Evolutionary conservation across 53 echinoderm and acorn worm genomes (phyloP).

Genomic region (Holothuria scabra): DNA sequence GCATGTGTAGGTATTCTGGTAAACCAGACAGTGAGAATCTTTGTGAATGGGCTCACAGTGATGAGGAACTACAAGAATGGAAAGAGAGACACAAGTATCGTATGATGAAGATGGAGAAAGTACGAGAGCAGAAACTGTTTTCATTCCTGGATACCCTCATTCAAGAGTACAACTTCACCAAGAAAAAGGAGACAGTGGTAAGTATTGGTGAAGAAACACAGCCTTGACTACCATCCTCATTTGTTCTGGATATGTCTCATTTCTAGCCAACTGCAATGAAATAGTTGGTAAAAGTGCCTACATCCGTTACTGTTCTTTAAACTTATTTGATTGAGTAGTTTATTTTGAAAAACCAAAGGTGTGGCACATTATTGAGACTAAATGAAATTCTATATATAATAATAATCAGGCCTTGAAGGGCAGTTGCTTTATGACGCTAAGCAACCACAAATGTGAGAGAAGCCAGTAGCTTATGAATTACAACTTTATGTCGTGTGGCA

Average conservation of each 20-base stretch:
- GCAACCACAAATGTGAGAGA: too few species aligned
- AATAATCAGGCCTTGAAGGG: too few species aligned
- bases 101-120: conserved; percentile 94
- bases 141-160: conserved; percentile 89
- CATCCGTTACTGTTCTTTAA: too few species aligned
- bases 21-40: conserved; percentile 71
- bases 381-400: too few species aligned
- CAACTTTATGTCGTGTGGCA: too few species aligned
- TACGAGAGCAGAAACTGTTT: conserved; percentile 80
- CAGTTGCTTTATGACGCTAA: too few species aligned
- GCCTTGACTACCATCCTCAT: not conserved
- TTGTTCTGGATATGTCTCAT: not conserved
- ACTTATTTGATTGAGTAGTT: too few species aligned
- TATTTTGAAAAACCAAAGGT: too few species aligned
- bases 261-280: not conserved
- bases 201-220: not conserved
- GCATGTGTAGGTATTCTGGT: conserved; percentile 70
- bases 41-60: conserved; percentile 80
- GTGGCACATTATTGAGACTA: too few species aligned
- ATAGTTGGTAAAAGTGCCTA: too few species aligned
- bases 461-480: too few species aligned
- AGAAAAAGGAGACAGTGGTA: conserved; percentile 82
- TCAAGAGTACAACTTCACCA: conserved; percentile 85
- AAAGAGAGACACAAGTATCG: conserved; percentile 85
- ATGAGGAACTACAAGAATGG: conserved; percentile 92